Evolutionary conservation across 2,113 vertebrate genomes (phyloP).

Genomic region (Sturnira hondurensis): DNA sequence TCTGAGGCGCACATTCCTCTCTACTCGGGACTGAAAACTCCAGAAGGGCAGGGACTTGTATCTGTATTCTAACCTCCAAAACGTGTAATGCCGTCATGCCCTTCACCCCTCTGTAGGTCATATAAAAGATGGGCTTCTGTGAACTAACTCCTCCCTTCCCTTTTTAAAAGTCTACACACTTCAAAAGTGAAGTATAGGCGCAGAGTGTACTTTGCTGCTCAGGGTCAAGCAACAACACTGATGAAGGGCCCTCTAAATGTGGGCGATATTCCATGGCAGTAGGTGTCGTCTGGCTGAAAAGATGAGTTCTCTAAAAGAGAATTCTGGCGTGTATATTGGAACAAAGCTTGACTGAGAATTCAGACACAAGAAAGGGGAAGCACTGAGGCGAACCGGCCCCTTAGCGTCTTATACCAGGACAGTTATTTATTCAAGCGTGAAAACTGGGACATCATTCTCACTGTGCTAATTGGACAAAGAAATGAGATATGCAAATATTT

Average conservation of each 20-base stretch:
- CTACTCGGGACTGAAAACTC: background rate
- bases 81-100: background rate
- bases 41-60: background rate
- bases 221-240: background rate
- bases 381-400: background rate
- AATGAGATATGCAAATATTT: slow-evolving; percentile 71
- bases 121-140: background rate
- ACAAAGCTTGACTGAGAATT: background rate
- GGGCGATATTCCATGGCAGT: no score
- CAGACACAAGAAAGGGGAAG: background rate
- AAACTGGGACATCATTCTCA: slow-evolving; percentile 60
- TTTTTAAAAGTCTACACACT: background rate
- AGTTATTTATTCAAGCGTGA: slow-evolving; percentile 52
- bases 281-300: background rate
- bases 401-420: background rate
- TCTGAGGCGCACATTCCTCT: background rate
- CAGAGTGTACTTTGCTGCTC: background rate
- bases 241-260: background rate
- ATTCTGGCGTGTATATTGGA: background rate
- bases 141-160: background rate
- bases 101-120: background rate
- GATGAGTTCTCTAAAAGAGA: background rate
- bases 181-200: background rate
- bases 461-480: slow-evolving; percentile 58
- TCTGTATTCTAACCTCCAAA: background rate